Conservation (phyloP, 2,113 vertebrate species). For the Agelaius phoeniceus region DNA sequence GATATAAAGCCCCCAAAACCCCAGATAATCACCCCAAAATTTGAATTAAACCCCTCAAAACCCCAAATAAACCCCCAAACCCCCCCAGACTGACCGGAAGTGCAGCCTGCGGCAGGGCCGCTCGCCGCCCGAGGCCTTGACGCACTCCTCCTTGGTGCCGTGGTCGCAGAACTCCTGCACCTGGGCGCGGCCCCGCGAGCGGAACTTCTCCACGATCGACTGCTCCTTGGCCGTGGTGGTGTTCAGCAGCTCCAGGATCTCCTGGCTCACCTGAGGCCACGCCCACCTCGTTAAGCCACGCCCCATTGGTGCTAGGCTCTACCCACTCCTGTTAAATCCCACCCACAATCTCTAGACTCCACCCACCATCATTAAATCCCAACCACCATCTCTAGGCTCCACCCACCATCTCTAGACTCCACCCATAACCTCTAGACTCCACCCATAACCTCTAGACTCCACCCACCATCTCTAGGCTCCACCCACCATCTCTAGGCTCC, state of each 20-base stretch:
- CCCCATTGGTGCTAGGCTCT: rapidly evolving
- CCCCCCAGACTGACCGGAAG: background rate
- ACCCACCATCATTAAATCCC: too few relatives aligned
- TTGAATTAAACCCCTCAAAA: too few relatives aligned
- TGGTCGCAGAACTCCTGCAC: background rate
- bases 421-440: background rate
- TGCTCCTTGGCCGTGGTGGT: background rate
- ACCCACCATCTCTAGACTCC: rapidly evolving
- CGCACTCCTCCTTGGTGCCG: background rate
- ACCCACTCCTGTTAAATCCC: rapidly evolving
- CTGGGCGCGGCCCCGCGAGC: background rate
- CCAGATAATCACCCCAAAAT: too few relatives aligned
- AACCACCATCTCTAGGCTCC: rapidly evolving
- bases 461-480: too few relatives aligned
- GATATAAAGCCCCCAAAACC: too few relatives aligned
- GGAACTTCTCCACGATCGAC: background rate
- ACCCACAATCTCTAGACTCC: too few relatives aligned
- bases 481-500: rapidly evolving
- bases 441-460: too few relatives aligned
- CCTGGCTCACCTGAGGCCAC: background rate
- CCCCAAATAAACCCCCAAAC: too few relatives aligned
- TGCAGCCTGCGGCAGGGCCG: background rate
- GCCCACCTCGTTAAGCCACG: too few relatives aligned
- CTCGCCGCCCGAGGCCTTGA: background rate
- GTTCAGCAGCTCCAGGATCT: background rate